Conservation (phyloP, 2,113 vertebrate genomes). For the Lipophrys pholis region DNA sequence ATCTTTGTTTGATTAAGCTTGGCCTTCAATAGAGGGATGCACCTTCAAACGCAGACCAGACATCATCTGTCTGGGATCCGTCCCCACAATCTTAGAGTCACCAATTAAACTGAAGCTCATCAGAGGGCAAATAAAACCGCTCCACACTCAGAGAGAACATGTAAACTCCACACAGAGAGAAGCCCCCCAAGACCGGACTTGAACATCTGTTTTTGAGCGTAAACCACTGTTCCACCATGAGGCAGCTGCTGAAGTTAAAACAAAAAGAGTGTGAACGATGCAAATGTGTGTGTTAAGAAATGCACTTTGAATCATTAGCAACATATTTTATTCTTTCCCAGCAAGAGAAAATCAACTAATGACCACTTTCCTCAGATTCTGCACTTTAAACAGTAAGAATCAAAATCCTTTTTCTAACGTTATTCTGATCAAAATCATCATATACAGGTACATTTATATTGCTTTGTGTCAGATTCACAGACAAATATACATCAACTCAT, state of each 20-base stretch:
- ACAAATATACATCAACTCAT: constrained; percentile 18
- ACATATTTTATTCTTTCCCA: constrained; percentile 11
- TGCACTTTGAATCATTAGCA: constrained; percentile 2
- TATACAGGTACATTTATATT: constrained; percentile 17
- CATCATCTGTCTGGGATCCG: too few species aligned
- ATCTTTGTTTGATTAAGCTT: too few species aligned
- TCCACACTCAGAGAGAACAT: too few species aligned
- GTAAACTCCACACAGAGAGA: too few species aligned
- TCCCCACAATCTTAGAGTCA: too few species aligned
- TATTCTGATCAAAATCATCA: constrained; percentile 19
- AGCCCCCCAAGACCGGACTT: too few species aligned
- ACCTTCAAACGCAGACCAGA: too few species aligned
- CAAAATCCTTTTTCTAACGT: background rate
- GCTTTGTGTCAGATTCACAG: constrained; percentile 2
- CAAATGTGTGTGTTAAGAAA: background rate
- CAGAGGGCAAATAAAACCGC: too few species aligned
- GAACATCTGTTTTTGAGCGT: too few species aligned
- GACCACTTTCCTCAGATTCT: background rate
- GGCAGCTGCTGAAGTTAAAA: background rate
- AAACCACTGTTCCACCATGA: too few species aligned
- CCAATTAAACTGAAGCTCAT: too few species aligned
- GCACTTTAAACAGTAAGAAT: background rate
- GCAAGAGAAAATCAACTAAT: background rate
- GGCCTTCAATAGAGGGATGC: too few species aligned
- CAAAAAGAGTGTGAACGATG: background rate